Evolutionary conservation across 2,888 invertebrate species (phyloP), one percentile per base, ranked within the genome.

Genomic region (Standfussiana lucernea): DNA sequence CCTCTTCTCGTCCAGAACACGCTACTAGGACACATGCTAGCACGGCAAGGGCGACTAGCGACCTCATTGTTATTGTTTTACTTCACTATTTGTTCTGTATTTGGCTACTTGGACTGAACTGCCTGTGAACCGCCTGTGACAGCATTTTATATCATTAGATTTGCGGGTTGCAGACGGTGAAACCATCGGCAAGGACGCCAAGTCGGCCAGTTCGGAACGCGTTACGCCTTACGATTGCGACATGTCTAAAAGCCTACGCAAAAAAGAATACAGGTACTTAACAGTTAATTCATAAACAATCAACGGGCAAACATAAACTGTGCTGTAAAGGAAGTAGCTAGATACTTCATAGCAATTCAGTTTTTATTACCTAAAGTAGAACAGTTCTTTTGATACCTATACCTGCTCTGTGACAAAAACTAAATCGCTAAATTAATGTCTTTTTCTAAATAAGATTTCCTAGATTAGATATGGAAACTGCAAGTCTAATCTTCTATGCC

Each of bases 141-240:
- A 92, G 94, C 94, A 95, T 96, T 96, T 96, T 93, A 96, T 96
- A 96, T 93, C 93, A 93, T 93, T 93, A 92, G 92, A 92, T 91
- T 93, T 91, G 93, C 92, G 91, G 94, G 94, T 95, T 95, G 93
- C 94, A 91, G 92, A 84, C 89, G 92, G 96, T 96, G 96, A 96
- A 96, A 96, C 95, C 95, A 93, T 90, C 91, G 94, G 90, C 96
- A 96, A 96, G 96, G 96, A 96, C 96, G 92, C 91, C 90, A 91
- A 91, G 91, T 80, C 82, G 80, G 87, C 87, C 87, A 86, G 90
- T 84, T 90, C 85, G 88, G 86, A 90, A 89, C 93, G 93, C 93
- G 95, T 94, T 92, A 93, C 95, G 94, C 92, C 92, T 93, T 89
- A 88, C 88, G 71, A 92, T 95, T 95, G 91, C 94, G 91, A 93